Evolutionary conservation across 2,113 vertebrate species (phyloP).

Genomic region (Perca fluviatilis): DNA sequence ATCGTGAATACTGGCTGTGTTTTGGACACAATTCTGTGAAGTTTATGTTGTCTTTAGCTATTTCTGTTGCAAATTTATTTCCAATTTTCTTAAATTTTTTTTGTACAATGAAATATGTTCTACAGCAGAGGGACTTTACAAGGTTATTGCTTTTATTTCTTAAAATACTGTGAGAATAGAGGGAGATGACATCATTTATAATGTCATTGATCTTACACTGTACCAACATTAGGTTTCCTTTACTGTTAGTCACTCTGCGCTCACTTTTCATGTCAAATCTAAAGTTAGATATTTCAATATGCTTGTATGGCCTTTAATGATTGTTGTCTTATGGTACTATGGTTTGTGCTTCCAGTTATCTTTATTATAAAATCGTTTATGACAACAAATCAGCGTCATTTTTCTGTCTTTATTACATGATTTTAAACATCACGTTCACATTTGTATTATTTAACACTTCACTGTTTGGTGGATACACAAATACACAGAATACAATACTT

Average conservation of each 20-base stretch:
- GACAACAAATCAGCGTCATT: conserved; percentile 30
- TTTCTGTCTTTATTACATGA: conserved; percentile 10
- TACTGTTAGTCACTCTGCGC: conserved; percentile 72
- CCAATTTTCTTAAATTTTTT: conserved; percentile 28
- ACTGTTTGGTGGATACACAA: no score
- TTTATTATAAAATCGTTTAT: conserved; percentile 69
- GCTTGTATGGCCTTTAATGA: conserved; percentile 42
- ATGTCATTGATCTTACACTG: conserved; percentile 77
- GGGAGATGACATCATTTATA: conserved; percentile 40
- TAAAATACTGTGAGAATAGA: conserved; percentile 73
- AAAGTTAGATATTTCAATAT: conserved; percentile 53
- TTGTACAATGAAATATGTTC: conserved; percentile 44
- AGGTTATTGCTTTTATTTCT: conserved; percentile 45
- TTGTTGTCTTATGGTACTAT: conserved; percentile 67
- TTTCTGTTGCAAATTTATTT: conserved; percentile 45
- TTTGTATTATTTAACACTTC: not conserved
- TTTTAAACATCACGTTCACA: not conserved
- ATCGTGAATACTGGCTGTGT: conserved; percentile 64
- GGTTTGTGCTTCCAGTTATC: conserved; percentile 65
- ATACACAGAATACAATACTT: no score
- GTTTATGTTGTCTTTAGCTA: conserved; percentile 30
- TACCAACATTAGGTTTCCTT: conserved; percentile 64
- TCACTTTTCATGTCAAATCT: conserved; percentile 55
- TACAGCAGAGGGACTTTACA: conserved; percentile 18
- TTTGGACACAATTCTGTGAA: conserved; percentile 74